These are phyloP conservation scores for Oostethus manadensis DNA, from an alignment of 2,113 vertebrate genomes.

Conservation along the genomic window DNA sequence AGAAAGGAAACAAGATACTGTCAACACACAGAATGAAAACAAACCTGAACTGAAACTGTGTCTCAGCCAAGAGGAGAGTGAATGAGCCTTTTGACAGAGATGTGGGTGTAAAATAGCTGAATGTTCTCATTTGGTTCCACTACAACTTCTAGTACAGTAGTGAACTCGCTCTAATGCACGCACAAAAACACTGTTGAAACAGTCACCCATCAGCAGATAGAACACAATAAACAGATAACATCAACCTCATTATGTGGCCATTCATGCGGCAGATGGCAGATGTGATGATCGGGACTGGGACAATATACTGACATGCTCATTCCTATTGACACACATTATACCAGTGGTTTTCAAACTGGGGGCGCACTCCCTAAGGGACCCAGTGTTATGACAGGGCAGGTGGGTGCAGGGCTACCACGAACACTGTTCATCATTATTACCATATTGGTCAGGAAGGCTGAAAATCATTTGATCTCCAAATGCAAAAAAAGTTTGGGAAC, in stretches of 20 bases:
- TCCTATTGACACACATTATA: neutral
- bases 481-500: too few species aligned
- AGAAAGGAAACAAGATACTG: neutral
- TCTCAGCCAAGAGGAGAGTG: slow-evolving; percentile 18
- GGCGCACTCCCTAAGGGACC: too few species aligned
- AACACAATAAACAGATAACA: neutral
- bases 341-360: too few species aligned
- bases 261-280: neutral
- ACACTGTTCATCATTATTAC: too few species aligned
- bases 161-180: slow-evolving; percentile 20
- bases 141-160: slow-evolving; percentile 45
- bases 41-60: slow-evolving; percentile 13
- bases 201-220: neutral
- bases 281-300: neutral
- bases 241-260: neutral
- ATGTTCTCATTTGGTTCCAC: slow-evolving; percentile 53
- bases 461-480: too few species aligned
- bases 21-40: slow-evolving; percentile 29
- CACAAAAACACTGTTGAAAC: slow-evolving; percentile 21
- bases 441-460: too few species aligned
- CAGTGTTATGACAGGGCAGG: too few species aligned
- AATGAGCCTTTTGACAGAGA: slow-evolving; percentile 48
- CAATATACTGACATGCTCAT: neutral
- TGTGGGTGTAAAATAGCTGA: slow-evolving; percentile 42
- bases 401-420: too few species aligned